Percentiles rank a stretch among this genome's conserved stretches.
phyloP scores from a whole-genome alignment of 1,140 invertebrate genomes.

The Brachionus plicatilis region DNA sequence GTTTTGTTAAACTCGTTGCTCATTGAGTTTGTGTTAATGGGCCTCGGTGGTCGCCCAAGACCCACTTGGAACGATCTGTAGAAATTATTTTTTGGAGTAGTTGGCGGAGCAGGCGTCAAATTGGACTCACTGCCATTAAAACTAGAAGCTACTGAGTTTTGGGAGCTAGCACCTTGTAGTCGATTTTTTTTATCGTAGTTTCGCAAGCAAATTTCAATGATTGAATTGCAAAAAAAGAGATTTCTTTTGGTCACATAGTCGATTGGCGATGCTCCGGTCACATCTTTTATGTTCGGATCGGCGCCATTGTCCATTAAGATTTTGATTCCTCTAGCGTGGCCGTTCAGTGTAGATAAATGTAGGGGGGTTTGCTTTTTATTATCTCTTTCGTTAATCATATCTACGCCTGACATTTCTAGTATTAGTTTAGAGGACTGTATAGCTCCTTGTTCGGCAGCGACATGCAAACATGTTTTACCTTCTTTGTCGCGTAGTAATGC shows the following conservation, averaged over 20 bases:
- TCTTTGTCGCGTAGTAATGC: slow-evolving; percentile 39
- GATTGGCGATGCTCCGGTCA: slow-evolving; percentile 9
- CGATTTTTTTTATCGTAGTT: neutral
- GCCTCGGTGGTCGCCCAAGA: neutral
- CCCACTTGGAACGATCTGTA: neutral
- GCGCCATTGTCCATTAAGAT: slow-evolving; percentile 51
- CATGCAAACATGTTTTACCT: slow-evolving; percentile 43
- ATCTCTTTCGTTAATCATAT: slow-evolving; percentile 48
- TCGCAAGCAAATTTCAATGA: slow-evolving; percentile 30
- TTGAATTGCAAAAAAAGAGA: slow-evolving; percentile 12
- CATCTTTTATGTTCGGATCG: neutral
- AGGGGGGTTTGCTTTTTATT: slow-evolving; percentile 49
- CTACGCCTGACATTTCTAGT: slow-evolving; percentile 48
- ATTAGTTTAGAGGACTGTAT: slow-evolving; percentile 51
- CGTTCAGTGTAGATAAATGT: slow-evolving; percentile 52
- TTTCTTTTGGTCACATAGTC: slow-evolving; percentile 31
- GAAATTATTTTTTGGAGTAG: slow-evolving; percentile 12
- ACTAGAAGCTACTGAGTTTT: neutral
- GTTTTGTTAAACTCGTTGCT: slow-evolving; percentile 15
- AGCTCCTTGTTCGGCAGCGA: slow-evolving; percentile 44
- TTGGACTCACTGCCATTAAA: slow-evolving; percentile 20
- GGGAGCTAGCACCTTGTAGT: neutral
- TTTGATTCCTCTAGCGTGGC: slow-evolving; percentile 53
- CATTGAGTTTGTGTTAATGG: neutral
- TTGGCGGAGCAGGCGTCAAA: slow-evolving; percentile 31